Evolutionary conservation across 2,797 vertebrate species (phyloP).

Genomic region (Micropoecilia bifurca): DNA sequence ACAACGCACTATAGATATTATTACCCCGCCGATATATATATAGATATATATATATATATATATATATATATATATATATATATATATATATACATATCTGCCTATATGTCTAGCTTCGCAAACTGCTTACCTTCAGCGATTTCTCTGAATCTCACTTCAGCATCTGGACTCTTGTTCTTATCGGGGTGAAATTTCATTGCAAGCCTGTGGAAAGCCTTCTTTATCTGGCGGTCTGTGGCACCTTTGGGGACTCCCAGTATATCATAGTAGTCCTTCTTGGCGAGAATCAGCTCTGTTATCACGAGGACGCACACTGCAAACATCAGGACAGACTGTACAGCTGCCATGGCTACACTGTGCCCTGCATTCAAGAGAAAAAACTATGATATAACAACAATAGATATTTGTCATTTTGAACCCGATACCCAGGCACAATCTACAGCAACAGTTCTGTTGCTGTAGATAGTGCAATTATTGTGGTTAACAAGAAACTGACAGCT

Average conservation of each 20-base stretch:
- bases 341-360: slow-evolving; percentile 82
- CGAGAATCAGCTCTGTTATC: slow-evolving; percentile 94
- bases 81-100: neutral
- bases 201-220: slow-evolving; percentile 96
- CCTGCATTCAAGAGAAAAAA: slow-evolving; percentile 37
- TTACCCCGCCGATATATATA: too few relatives aligned
- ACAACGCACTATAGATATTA: too few relatives aligned
- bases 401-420: neutral
- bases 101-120: neutral
- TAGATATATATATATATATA: neutral
- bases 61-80: neutral
- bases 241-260: slow-evolving; percentile 93
- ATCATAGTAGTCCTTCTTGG: slow-evolving; percentile 93
- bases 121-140: slow-evolving; percentile 90
- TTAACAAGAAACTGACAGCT: neutral
- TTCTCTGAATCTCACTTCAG: slow-evolving; percentile 93
- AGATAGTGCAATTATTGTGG: neutral
- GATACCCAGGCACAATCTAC: neutral
- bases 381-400: neutral
- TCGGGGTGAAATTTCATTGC: slow-evolving; percentile 98
- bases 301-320: slow-evolving; percentile 91
- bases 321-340: slow-evolving; percentile 86
- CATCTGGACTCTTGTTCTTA: slow-evolving; percentile 94
- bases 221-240: slow-evolving; percentile 92
- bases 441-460: neutral